Evolutionary conservation across 2,113 vertebrate genomes (phyloP), one percentile per base, ranked within the genome.

Genomic region (Fregata magnificens): DNA sequence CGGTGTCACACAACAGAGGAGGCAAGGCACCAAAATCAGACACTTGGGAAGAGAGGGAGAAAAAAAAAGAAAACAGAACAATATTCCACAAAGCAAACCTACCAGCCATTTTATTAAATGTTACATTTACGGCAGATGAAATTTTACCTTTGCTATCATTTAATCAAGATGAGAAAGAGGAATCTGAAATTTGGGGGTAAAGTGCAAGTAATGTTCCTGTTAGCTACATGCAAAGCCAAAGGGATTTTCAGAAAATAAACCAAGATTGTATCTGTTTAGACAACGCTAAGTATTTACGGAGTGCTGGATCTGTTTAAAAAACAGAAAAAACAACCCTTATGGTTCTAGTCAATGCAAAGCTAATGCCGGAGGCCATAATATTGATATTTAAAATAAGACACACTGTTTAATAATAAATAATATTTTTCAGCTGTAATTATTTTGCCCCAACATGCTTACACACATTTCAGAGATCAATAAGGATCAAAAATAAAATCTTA

Each of bases 381-480:
- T 11, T 84, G 67, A 40, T 89, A 86, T 95, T 91, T 78, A 92
- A 95, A 94, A 65, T 44, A 82, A 88, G 69, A 66, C 47, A 84
- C 13, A 29, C 16, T 63, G 4, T 56, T 94, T 87, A 94, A 93
- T 91, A 83, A 94, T 65, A 73, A 92, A 80, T 82, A 84, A 40
- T 85, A 84, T 87, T 91, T 95, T 93, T 42, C 73, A 72, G 29
- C 58, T 88, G 16, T 45, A 93, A 56, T 82, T 82, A 47, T 82
- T 90, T 93, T 85, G 5, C 61, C 61, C 34, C 31, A 78, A 15
- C 26, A 36, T 56, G 31, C 90, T 92, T 83, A 74, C n/a, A 79
- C 22, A 61, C 22, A 87, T 72, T 87, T 34, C 49, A 87, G 73
- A 82, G 62, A 93, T 82, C 84, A 91, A 56, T 84, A 87, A 56